These are phyloP conservation scores for Rotaria macrura DNA, from an alignment of 2,888 invertebrate species.

Conservation along the genomic window DNA sequence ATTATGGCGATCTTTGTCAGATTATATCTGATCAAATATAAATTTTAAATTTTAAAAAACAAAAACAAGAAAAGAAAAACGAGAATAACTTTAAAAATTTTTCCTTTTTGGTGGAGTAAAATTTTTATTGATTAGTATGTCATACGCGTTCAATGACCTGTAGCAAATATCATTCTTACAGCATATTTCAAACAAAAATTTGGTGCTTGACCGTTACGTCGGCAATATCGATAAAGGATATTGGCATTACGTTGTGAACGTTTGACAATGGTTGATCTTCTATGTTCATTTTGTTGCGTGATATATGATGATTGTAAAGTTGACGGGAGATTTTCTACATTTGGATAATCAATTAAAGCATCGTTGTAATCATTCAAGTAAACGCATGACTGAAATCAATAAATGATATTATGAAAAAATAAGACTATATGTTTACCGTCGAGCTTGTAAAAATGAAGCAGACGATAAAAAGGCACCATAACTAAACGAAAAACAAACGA, in stretches of 20 bases:
- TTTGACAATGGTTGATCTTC: not conserved
- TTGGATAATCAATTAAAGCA: not conserved
- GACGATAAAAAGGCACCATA: not conserved
- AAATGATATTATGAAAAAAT: not conserved
- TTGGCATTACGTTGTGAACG: conserved; percentile 16
- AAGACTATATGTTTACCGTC: not conserved
- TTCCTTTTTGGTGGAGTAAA: not conserved
- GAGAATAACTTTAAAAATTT: not conserved
- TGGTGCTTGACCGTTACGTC: not conserved
- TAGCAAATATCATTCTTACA: conserved; percentile 17
- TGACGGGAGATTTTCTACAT: not conserved
- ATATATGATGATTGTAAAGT: not conserved
- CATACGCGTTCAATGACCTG: not conserved
- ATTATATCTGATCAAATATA: not conserved
- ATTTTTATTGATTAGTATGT: not conserved
- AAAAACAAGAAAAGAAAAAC: not conserved
- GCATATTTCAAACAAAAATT: conserved; percentile 15
- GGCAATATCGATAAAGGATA: conserved; percentile 16
- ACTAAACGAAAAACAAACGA: not conserved
- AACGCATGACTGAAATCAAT: not conserved
- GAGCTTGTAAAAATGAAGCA: not conserved
- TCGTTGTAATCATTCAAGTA: not conserved
- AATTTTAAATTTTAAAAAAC: not conserved
- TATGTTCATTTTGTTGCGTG: not conserved
- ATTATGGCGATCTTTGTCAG: not conserved